A percentile compares a stretch with the other conserved stretches of the same genome.
Evolutionary conservation across 1,140 invertebrate species (phyloP).

Genomic region (Drosophila equinoxialis): DNA sequence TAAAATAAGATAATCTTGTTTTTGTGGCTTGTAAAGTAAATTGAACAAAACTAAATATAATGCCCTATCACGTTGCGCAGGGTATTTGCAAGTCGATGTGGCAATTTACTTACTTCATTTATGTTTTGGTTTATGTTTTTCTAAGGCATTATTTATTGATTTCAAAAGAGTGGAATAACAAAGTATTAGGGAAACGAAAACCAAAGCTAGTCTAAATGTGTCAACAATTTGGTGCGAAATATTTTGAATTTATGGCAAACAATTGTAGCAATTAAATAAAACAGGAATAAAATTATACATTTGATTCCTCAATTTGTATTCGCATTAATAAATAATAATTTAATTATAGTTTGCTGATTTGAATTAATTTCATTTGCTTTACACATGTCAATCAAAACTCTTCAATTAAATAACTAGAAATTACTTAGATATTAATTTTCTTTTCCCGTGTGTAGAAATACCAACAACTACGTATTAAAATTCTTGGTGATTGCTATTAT

Average conservation of each 20-base stretch:
- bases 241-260: neutral
- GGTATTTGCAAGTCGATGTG: too few relatives aligned
- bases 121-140: conserved; percentile 4
- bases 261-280: neutral
- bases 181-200: neutral
- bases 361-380: neutral
- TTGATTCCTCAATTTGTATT: neutral
- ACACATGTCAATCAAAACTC: conserved; percentile 17
- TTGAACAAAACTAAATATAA: too few relatives aligned
- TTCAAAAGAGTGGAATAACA: neutral
- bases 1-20: too few relatives aligned
- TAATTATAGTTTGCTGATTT: neutral
- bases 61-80: too few relatives aligned
- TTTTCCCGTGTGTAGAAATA: conserved; percentile 88
- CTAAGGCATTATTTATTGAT: neutral
- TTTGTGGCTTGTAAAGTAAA: too few relatives aligned
- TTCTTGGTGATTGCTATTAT: conserved; percentile 98
- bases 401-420: conserved; percentile 18
- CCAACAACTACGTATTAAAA: conserved; percentile 96
- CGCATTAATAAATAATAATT: neutral
- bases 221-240: neutral
- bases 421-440: neutral
- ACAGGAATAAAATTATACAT: too few relatives aligned
- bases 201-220: neutral
- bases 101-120: neutral